A percentile compares a stretch with the other conserved stretches of the same genome.
These are phyloP conservation scores for Drosophila koepferae DNA, from an alignment of 2,888 invertebrate genomes.

Conservation along the genomic window DNA sequence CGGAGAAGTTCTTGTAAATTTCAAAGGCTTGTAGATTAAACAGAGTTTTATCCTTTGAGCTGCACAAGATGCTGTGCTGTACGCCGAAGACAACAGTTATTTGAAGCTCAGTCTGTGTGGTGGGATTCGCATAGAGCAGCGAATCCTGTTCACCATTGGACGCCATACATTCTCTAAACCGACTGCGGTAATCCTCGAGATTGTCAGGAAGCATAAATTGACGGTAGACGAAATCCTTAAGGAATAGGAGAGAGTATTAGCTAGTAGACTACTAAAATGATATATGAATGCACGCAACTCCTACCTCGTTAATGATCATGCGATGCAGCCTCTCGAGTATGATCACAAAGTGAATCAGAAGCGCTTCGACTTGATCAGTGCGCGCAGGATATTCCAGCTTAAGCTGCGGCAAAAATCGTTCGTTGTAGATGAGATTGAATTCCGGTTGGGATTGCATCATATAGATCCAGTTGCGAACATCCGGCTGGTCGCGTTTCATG, in stretches of 20 bases:
- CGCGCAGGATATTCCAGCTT: slow-evolving; percentile 77
- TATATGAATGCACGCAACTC: neutral
- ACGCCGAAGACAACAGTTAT: slow-evolving; percentile 82
- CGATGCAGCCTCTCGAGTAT: slow-evolving; percentile 80
- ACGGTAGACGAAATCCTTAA: slow-evolving; percentile 34
- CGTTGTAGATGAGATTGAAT: slow-evolving; percentile 85
- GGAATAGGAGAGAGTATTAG: neutral
- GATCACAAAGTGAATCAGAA: slow-evolving; percentile 83
- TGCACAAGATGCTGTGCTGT: slow-evolving; percentile 89
- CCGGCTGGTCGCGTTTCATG: slow-evolving; percentile 87
- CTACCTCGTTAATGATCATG: slow-evolving; percentile 69
- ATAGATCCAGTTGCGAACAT: slow-evolving; percentile 87
- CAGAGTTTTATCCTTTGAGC: slow-evolving; percentile 87
- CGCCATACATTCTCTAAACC: slow-evolving; percentile 64
- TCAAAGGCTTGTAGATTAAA: slow-evolving; percentile 89
- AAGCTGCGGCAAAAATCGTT: slow-evolving; percentile 82
- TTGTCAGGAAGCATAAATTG: slow-evolving; percentile 81
- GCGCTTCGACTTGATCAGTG: slow-evolving; percentile 71
- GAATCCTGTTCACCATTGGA: slow-evolving; percentile 66
- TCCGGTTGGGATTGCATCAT: slow-evolving; percentile 87
- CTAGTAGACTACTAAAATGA: neutral
- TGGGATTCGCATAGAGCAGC: slow-evolving; percentile 73
- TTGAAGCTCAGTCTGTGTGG: slow-evolving; percentile 74
- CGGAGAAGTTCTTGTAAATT: slow-evolving; percentile 90
- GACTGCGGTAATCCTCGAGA: slow-evolving; percentile 78